Base-by-base conservation (phyloP, 2,888 invertebrate species). In the Meiosimyza platycephala region DNA sequence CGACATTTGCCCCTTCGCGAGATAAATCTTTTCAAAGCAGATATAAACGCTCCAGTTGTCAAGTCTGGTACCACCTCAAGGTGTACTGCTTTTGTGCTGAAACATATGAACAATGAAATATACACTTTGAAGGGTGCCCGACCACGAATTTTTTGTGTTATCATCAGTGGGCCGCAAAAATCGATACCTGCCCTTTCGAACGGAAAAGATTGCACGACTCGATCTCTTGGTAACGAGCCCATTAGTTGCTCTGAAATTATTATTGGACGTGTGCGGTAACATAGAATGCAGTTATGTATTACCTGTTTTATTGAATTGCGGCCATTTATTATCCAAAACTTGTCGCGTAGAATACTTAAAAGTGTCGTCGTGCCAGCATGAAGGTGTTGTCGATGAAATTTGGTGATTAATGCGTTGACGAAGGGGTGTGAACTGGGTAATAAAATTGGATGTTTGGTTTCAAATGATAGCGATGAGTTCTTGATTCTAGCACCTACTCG, bases 31-130 rank as follows among this genome's bases (percentile, higher is more conserved):
- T 52, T 52, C n/a, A 52, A 52, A n/a, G 52, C 52, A 3, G 15
- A 15, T 15, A 52, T 52, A 47, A 74, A 59, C 72, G 79, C 78
- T 15, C 74, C 65, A 6, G 74, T 72, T 13, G 75, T 72, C 33
- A 79, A 60, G 52, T 75, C 76, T 4, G 62, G 57, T 12, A 77
- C 77, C 1, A 76, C 48, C 52, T 79, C 77, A 11, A 78, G 52
- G 60, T 78, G 77, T n/a, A 75, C 60, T 5, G 76, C 75, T n/a
- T 75, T 76, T 4, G 76, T 76, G 11, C 57, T 54, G 55, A 76
- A 75, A 78, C 63, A 7, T 75, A 13, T 75, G 75, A 28, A 28
- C 28, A 3, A 28, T 28, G 28, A 28, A 28, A 28, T 28, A 28
- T 76, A 78, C 1, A 66, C 28, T 69, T 74, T 79, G n/a, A 60